Base-by-base conservation (phyloP, 2,113 vertebrate species). In the Mesitornis unicolor region DNA sequence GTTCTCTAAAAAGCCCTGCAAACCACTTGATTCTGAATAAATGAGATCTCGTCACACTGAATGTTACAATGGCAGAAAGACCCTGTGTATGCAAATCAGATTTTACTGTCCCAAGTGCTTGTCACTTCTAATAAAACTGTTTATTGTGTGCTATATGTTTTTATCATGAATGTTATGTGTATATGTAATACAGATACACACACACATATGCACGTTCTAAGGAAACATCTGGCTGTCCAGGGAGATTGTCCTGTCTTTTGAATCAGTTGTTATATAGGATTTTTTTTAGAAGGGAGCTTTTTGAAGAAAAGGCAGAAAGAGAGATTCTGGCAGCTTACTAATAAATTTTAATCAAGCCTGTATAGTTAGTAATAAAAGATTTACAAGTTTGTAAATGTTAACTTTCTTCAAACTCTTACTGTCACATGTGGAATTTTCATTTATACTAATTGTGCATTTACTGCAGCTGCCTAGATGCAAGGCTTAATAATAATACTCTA, bases 291-390 rank as follows among this genome's bases (percentile, higher is more conserved):
- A 71, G 38, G 79, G 35, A 87, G 14, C 20, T 71, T 82, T 87
- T 69, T 61, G 40, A 80, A 79, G 40, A 77, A 94, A 90, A 63
- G 29, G 42, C 79, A 92, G 69, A 94, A 93, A 35, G 59, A 75
- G 68, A 78, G 65, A 87, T 95, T 91, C 65, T 96, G 93, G 71
- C 82, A 92, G 87, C 42, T 94, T 74, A 56, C 76, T 95, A 60
- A 88, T 95, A 96, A 94, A 92, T 96, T 95, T 96, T 88, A 96
- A 71, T 97, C 94, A 92, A 96, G 64, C 56, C 83, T 88, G 69
- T 94, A 60, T 92, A 94, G 87, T 93, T 96, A 81, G 68, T 92
- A 96, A 94, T 96, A 96, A 97, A 97, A 96, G 38, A 78, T 96
- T 95, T 96, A 92, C 90, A 95, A 94, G 82, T 93, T 96, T 95